Percentiles rank a stretch among this genome's conserved stretches.
phyloP scores from a whole-genome alignment of 2,113 vertebrate species.

The Poeciliopsis turrubarensis region DNA sequence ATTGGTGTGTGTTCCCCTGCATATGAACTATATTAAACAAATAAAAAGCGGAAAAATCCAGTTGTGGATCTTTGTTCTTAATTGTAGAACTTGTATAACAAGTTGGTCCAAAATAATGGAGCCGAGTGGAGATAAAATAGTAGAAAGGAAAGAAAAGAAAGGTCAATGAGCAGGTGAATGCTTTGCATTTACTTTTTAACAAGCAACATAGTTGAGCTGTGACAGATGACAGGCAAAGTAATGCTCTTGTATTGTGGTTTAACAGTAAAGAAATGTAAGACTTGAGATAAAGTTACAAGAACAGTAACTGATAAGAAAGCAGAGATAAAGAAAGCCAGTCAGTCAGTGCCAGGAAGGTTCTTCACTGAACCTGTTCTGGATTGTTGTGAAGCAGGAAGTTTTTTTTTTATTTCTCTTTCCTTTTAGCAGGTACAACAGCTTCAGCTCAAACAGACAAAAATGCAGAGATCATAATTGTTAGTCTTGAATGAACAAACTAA shows the following conservation, averaged over 20 bases:
- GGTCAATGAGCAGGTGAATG: constrained; percentile 1
- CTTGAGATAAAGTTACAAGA: not conserved
- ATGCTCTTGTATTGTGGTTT: not conserved
- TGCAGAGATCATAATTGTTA: not conserved
- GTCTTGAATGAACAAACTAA: too few relatives aligned
- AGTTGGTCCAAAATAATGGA: constrained; percentile 5
- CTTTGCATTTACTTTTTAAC: not conserved
- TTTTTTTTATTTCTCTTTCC: constrained; percentile 17
- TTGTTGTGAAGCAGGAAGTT: constrained; percentile 30
- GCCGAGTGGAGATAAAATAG: not conserved
- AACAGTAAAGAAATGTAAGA: not conserved
- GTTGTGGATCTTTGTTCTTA: constrained; percentile 32
- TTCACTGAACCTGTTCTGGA: constrained; percentile 34
- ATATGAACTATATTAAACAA: constrained; percentile 11
- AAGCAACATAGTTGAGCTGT: not conserved
- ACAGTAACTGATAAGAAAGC: not conserved
- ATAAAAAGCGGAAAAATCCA: not conserved
- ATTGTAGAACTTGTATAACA: constrained; percentile 2
- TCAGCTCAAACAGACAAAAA: constrained; percentile 6
- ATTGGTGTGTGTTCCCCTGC: not conserved
- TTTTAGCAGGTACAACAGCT: constrained; percentile 35
- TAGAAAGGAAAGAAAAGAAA: not conserved
- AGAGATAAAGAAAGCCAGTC: not conserved
- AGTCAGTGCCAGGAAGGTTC: constrained; percentile 12
- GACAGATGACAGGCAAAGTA: not conserved